These are phyloP conservation scores for Rhabdomys dilectus DNA, from an alignment of 2,113 vertebrate species.

Conservation along the genomic window DNA sequence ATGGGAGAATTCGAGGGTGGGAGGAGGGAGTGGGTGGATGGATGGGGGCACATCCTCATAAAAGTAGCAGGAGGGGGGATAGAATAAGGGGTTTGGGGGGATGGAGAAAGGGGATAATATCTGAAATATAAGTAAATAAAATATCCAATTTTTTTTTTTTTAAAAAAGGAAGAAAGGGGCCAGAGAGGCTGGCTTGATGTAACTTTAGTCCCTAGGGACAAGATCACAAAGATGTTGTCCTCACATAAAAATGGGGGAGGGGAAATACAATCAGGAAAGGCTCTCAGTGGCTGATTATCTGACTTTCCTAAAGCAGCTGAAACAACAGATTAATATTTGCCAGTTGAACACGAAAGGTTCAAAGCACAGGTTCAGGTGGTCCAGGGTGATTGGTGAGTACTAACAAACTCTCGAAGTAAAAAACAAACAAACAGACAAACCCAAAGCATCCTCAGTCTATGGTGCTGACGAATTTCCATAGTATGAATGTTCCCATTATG, in stretches of 20 bases:
- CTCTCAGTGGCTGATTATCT: neutral
- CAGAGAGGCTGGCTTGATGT: neutral
- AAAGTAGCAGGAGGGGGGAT: too few relatives aligned
- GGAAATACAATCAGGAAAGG: neutral
- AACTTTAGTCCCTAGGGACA: neutral
- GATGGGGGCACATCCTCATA: too few relatives aligned
- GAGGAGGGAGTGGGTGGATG: too few relatives aligned
- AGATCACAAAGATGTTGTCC: neutral
- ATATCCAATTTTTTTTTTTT: too few relatives aligned
- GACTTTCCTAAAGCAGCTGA: neutral
- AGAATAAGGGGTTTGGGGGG: too few relatives aligned
- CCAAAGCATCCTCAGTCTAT: neutral
- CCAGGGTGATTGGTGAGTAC: neutral
- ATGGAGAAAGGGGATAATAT: too few relatives aligned
- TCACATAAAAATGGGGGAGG: neutral
- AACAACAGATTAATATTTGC: neutral
- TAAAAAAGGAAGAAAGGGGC: neutral
- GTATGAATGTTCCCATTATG: neutral
- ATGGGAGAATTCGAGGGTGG: too few relatives aligned
- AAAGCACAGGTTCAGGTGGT: neutral
- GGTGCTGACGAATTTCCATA: neutral
- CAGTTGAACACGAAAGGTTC: neutral
- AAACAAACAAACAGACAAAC: neutral
- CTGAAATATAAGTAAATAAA: too few relatives aligned
- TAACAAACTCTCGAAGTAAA: neutral